phyloP scores from a whole-genome alignment of 1,140 invertebrate genomes.

The Gerris buenoi region DNA sequence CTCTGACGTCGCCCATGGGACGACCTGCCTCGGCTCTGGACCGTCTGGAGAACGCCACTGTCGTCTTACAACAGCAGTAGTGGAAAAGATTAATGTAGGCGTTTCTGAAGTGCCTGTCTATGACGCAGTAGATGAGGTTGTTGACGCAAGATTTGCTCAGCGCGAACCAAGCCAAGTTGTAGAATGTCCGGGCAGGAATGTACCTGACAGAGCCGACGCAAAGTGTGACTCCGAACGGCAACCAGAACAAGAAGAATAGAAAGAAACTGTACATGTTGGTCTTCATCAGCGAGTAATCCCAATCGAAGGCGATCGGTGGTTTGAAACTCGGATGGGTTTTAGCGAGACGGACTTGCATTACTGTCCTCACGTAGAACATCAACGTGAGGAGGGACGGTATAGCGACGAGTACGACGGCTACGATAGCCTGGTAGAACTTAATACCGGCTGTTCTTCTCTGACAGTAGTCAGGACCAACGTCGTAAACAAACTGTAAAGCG shows the following conservation, averaged over 20 bases:
- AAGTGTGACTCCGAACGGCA: slow-evolving; percentile 44
- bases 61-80: slow-evolving; percentile 70
- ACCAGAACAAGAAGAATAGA: slow-evolving; percentile 47
- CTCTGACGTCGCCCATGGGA: slow-evolving; percentile 47
- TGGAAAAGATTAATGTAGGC: slow-evolving; percentile 63
- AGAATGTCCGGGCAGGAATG: slow-evolving; percentile 37
- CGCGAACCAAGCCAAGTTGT: slow-evolving; percentile 50
- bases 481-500: slow-evolving; percentile 34
- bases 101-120: slow-evolving; percentile 50
- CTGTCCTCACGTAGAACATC: slow-evolving; percentile 20
- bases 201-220: slow-evolving; percentile 33
- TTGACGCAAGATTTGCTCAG: slow-evolving; percentile 51
- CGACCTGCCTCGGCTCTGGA: slow-evolving; percentile 37
- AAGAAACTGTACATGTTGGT: slow-evolving; percentile 48
- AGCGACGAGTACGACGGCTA: slow-evolving; percentile 37
- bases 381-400: slow-evolving; percentile 32
- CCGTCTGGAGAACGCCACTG: slow-evolving; percentile 49
- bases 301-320: slow-evolving; percentile 42
- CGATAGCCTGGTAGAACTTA: slow-evolving; percentile 35
- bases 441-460: slow-evolving; percentile 32
- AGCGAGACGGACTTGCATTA: slow-evolving; percentile 28
- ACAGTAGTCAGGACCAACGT: slow-evolving; percentile 47
- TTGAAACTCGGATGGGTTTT: slow-evolving; percentile 39
- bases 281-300: slow-evolving; percentile 44
- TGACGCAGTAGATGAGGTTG: slow-evolving; percentile 46